phyloP scores from a whole-genome alignment of 2,888 invertebrate genomes.

The Neoascia interrupta region DNA sequence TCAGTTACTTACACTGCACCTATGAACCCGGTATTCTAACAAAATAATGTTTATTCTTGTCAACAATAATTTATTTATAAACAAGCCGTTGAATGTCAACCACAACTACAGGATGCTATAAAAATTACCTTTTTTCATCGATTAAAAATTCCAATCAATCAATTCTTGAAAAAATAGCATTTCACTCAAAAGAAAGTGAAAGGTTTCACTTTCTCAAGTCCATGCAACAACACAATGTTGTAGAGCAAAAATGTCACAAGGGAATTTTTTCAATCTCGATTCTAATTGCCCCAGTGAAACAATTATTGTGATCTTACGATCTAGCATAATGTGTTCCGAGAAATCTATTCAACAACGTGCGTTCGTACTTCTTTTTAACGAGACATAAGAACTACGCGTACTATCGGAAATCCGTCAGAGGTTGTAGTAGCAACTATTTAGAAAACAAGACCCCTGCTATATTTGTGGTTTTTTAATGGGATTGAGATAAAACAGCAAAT shows the following conservation, averaged over 20 bases:
- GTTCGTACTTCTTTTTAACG: not conserved
- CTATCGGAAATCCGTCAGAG: constrained; percentile 44
- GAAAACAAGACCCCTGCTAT: constrained; percentile 10
- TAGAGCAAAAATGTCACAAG: constrained; percentile 40
- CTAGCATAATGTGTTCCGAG: constrained; percentile 29
- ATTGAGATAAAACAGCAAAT: constrained; percentile 33
- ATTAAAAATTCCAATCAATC: no score
- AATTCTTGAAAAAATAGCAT: no score
- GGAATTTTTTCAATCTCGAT: constrained; percentile 1
- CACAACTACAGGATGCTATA: no score
- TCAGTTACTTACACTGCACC: no score
- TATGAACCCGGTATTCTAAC: no score
- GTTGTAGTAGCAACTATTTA: constrained; percentile 19
- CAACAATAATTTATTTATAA: no score
- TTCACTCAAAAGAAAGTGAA: constrained; percentile 43
- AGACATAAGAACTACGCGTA: no score
- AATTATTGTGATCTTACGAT: constrained; percentile 25
- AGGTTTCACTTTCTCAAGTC: constrained; percentile 32
- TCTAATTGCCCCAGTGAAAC: constrained; percentile 10
- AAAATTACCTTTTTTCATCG: no score
- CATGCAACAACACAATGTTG: no score
- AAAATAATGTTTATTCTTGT: no score
- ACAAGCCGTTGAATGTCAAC: no score
- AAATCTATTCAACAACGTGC: constrained; percentile 30
- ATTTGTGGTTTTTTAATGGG: constrained; percentile 52